Evolutionary conservation across 2,113 vertebrate genomes (phyloP).

Genomic region (Microcebus jonahi): DNA sequence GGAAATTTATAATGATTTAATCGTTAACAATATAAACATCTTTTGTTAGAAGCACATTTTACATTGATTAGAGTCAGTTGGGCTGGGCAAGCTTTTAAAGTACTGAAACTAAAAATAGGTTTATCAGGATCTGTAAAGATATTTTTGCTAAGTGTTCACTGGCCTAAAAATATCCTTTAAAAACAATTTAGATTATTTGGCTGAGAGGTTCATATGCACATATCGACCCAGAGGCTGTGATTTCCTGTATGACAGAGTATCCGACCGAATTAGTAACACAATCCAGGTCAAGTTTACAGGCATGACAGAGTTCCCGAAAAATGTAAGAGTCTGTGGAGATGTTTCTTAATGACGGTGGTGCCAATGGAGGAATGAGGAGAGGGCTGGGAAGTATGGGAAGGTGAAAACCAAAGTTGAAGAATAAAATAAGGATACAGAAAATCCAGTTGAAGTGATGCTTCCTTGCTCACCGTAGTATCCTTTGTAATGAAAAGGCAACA

Average conservation of each 20-base stretch:
- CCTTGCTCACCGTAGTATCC: not conserved
- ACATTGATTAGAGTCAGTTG: not conserved
- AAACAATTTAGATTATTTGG: conserved; percentile 45
- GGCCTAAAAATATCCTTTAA: conserved; percentile 55
- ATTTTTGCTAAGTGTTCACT: conserved; percentile 42
- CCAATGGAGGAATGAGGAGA: not conserved
- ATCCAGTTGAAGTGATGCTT: not conserved
- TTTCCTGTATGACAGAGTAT: not conserved
- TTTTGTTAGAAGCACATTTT: conserved; percentile 17
- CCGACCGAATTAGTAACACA: not conserved
- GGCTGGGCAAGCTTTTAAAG: not conserved
- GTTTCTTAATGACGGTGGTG: not conserved
- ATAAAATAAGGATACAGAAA: not conserved
- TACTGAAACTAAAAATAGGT: conserved; percentile 32
- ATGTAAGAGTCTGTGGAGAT: not conserved
- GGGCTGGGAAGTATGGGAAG: not conserved
- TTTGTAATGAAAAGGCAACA: not conserved
- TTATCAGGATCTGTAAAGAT: conserved; percentile 5
- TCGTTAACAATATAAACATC: not conserved
- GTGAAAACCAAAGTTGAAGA: not conserved
- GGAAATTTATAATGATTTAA: conserved; percentile 10
- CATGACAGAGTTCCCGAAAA: not conserved
- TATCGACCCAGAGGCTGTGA: not conserved
- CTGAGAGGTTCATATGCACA: not conserved
- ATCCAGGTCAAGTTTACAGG: not conserved